Conservation (phyloP, 2,113 vertebrate genomes). For the Grallaria varia region DNA sequence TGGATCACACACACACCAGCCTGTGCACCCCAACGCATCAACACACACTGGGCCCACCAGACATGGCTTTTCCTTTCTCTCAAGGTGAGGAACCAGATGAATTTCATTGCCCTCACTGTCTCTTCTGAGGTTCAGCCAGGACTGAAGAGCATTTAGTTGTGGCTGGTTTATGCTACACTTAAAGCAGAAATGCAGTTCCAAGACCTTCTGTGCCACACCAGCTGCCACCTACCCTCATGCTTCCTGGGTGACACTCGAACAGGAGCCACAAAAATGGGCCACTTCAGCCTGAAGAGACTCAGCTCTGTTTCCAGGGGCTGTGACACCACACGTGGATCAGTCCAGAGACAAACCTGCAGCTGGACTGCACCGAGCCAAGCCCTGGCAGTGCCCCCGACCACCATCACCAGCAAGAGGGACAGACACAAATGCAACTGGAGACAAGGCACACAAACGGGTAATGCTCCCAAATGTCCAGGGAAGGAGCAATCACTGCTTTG, state of each 20-base stretch:
- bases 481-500: neutral
- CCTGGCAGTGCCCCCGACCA: neutral
- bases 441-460: neutral
- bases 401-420: neutral
- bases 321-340: fast-evolving
- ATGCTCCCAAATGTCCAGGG: neutral
- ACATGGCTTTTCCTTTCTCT: neutral
- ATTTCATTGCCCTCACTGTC: neutral
- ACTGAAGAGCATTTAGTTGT: neutral
- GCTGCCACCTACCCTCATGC: fast-evolving
- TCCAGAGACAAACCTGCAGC: neutral
- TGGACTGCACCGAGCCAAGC: neutral
- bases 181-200: neutral
- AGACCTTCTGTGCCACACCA: neutral
- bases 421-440: neutral
- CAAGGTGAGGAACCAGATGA: neutral
- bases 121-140: neutral
- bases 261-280: neutral
- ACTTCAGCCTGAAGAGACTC: neutral
- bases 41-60: fast-evolving
- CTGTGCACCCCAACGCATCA: neutral
- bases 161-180: neutral
- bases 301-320: neutral
- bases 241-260: fast-evolving
- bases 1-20: neutral